Evolutionary conservation across 2,888 invertebrate genomes (phyloP), one percentile per base, ranked within the genome.

Genomic region (Actias luna): DNA sequence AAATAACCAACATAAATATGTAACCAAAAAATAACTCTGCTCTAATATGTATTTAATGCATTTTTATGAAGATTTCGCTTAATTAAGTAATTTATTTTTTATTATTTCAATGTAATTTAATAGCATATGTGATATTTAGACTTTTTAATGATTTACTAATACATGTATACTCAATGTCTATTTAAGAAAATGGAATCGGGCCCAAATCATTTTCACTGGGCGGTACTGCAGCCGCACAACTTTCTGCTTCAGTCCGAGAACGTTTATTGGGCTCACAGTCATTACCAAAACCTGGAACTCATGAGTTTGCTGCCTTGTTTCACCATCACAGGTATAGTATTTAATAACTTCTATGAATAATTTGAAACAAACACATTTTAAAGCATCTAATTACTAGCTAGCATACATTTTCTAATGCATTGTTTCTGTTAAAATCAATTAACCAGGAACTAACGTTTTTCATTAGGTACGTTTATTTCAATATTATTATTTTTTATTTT

Each of bases 171-270:
- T 46, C 1, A 46, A 16, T 25, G 22, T 46, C 1, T 46, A 10
- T 85, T 86, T 61, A 82, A 95, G 95, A 95, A 90, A 93, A 95
- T 72, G 96, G 95, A 64, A 94, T 95, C 63, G 96, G 96, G 70
- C 96, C 96, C 76, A 97, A 97, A 82, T 97, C 97, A 62, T 97
- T 96, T 86, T 97, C 97, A 2, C 87, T 97, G 72, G 97, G 97
- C 5, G 97, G 97, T 22, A 96, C 97, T 31, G 95, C 97, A 16
- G 97, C 97, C 5, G 96, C 96, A 61, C 97, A 98, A 83, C 91
- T 98, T 58, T 97, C 97, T 22, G 97, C 97, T 70, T 97, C 96
- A 58, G 97, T 98, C 1, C 92, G 97, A 10, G 97, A 98, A 82
- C 93, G 97, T 61, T 93, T 97, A 59, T 95, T 97, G 65, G 97